A percentile compares a stretch with the other conserved stretches of the same genome.
Conservation (phyloP, 2,888 invertebrate species). For the Dynastes hyllus region DNA sequence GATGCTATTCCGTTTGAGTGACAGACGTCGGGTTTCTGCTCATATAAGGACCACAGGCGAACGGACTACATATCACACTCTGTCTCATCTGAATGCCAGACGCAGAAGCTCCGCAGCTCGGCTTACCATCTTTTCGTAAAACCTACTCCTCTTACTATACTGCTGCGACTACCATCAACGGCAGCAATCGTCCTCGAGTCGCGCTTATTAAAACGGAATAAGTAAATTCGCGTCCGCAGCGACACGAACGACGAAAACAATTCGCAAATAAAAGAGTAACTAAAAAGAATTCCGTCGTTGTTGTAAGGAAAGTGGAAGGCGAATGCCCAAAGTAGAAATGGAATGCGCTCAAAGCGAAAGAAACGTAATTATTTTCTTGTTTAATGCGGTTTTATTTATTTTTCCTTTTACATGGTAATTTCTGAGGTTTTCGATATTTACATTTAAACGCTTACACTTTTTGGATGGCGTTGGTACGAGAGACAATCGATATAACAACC, state of each 20-base stretch:
- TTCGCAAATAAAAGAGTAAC: slow-evolving; percentile 34
- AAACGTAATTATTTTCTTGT: slow-evolving; percentile 43
- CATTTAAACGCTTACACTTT: too few relatives aligned
- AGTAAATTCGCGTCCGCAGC: slow-evolving; percentile 54
- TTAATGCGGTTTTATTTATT: slow-evolving; percentile 17
- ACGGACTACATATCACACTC: slow-evolving; percentile 66
- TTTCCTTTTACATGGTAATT: neutral
- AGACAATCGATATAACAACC: too few relatives aligned
- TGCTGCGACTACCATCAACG: slow-evolving; percentile 26
- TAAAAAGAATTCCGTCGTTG: slow-evolving; percentile 27
- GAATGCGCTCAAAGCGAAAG: slow-evolving; percentile 29
- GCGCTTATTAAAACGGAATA: slow-evolving; percentile 60
- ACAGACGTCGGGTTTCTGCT: slow-evolving; percentile 67
- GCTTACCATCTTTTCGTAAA: neutral
- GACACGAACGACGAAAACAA: slow-evolving; percentile 39
- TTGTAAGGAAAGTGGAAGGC: slow-evolving; percentile 19
- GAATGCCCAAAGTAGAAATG: slow-evolving; percentile 44
- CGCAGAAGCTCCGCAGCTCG: neutral
- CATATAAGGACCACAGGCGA: slow-evolving; percentile 67
- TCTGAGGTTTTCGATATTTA: neutral
- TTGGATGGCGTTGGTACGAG: too few relatives aligned
- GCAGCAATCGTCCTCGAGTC: slow-evolving; percentile 48
- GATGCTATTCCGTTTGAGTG: slow-evolving; percentile 70
- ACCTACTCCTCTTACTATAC: slow-evolving; percentile 11
- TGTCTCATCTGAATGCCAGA: slow-evolving; percentile 57